These are phyloP conservation scores for Patella caerulea DNA, from an alignment of 2,888 invertebrate species.

Conservation along the genomic window DNA sequence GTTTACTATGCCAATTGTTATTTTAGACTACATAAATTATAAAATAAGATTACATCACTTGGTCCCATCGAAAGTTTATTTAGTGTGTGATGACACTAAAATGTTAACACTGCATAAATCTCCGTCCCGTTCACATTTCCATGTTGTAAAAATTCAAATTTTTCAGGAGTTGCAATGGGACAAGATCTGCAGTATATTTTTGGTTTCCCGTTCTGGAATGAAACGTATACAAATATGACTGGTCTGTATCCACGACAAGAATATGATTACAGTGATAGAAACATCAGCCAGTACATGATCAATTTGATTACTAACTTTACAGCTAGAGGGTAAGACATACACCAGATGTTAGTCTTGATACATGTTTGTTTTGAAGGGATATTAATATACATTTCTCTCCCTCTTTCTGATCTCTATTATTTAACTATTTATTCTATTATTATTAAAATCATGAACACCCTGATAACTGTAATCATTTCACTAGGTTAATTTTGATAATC, in stretches of 20 bases:
- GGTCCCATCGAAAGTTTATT: no score
- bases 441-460: no score
- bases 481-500: no score
- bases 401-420: no score
- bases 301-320: constrained; percentile 73
- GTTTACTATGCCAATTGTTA: no score
- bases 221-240: constrained; percentile 64
- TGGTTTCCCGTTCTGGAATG: constrained; percentile 73
- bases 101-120: neutral
- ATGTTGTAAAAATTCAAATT: neutral
- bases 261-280: constrained; percentile 71
- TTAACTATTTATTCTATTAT: no score
- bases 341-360: no score
- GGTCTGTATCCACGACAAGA: constrained; percentile 65
- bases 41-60: no score
- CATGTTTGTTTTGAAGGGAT: no score
- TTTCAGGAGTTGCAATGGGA: constrained; percentile 71
- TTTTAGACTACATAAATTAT: no score
- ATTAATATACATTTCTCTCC: no score
- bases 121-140: neutral
- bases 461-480: no score
- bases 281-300: constrained; percentile 74
- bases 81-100: neutral
- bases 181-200: constrained; percentile 74
- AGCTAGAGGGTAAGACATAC: constrained; percentile 68